Evolutionary conservation across 2,113 vertebrate species (phyloP).

Genomic region (Petrocephalus microphthalmus): DNA sequence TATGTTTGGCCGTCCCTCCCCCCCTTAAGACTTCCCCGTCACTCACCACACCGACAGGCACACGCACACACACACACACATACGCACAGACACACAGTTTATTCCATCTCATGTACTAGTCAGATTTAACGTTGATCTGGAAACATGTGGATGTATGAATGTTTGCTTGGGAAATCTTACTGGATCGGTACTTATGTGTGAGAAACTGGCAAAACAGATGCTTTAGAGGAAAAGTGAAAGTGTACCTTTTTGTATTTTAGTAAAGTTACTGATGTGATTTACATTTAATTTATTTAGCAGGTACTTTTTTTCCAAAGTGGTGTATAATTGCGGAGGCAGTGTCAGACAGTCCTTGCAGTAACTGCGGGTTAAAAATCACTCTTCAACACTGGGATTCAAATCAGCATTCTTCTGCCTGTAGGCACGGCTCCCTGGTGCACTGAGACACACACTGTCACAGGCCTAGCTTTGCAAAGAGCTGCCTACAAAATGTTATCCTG

Average conservation of each 20-base stretch:
- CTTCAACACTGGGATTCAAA: background rate
- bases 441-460: background rate
- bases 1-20: conserved; percentile 15
- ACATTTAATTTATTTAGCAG: background rate
- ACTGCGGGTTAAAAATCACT: background rate
- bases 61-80: conserved; percentile 12
- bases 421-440: background rate
- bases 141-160: conserved; percentile 1
- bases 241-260: background rate
- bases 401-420: background rate
- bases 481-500: background rate
- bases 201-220: background rate
- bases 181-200: background rate
- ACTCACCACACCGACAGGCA: background rate
- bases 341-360: background rate
- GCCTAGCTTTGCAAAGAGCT: background rate
- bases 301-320: background rate
- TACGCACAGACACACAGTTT: background rate
- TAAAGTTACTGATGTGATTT: background rate
- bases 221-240: background rate
- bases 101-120: background rate
- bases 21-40: conserved; percentile 8
- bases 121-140: background rate
- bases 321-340: background rate
- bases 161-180: background rate